phyloP scores from a whole-genome alignment of 1,140 invertebrate genomes.

The Cataglyphis hispanica region DNA sequence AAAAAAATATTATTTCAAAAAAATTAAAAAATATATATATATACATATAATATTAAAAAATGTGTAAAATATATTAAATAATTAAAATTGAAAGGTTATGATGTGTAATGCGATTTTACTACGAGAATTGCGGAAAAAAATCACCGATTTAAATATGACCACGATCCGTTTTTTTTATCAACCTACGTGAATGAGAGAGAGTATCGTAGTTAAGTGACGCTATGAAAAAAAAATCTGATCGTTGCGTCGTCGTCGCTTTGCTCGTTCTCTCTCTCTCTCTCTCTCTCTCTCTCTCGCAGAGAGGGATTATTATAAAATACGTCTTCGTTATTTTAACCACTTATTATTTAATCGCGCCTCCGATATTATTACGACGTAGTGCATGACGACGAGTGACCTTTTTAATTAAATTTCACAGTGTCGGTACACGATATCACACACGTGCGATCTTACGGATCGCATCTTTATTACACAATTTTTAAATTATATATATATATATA shows the following conservation, averaged over 20 bases:
- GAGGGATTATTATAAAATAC: constrained; percentile 44
- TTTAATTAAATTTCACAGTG: constrained; percentile 47
- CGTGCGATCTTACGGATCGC: constrained; percentile 34
- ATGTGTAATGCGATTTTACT: not conserved
- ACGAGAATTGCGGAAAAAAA: not conserved
- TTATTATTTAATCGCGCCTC: constrained; percentile 57
- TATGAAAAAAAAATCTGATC: constrained; percentile 34
- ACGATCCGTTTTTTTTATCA: constrained; percentile 18
- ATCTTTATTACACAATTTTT: constrained; percentile 44
- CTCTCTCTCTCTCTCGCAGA: not conserved
- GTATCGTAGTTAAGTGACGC: constrained; percentile 18
- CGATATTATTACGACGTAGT: constrained; percentile 13
- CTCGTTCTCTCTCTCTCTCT: too few species aligned
- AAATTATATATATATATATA: not conserved
- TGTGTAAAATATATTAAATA: too few species aligned
- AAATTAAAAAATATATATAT: not conserved
- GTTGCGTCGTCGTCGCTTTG: not conserved
- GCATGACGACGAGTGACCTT: constrained; percentile 26
- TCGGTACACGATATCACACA: constrained; percentile 28
- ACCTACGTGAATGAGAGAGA: constrained; percentile 58
- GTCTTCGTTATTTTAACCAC: constrained; percentile 50
- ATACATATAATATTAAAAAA: not conserved
- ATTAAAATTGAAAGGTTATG: not conserved
- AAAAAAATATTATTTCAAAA: not conserved
- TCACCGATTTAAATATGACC: not conserved